Base-by-base conservation (phyloP, 2,797 vertebrate species). In the Typhlichthys subterraneus region DNA sequence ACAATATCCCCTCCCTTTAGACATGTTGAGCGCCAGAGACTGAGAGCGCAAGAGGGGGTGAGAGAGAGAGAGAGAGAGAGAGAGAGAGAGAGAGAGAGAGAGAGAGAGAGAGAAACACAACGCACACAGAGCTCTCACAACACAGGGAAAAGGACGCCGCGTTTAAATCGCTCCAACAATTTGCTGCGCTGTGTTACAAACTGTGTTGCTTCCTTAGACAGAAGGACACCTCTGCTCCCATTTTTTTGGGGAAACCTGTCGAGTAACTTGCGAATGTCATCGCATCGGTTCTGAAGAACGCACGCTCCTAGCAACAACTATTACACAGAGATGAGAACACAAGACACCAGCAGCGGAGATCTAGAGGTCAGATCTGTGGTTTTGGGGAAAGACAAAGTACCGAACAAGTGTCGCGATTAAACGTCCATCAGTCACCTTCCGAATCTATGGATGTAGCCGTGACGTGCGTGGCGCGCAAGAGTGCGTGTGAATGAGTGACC, bases 391-490 rank as follows among this genome's bases (percentile, higher is more conserved):
- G 75, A 78, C 80, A 72, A 59, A 73, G 61, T 23, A 38, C 33
- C 53, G 69, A 73, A 31, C 49, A 65, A 50, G 61, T 76, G 64
- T 75, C 67, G 61, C 65, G 51, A 67, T 38, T 15, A 15, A 45
- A 82, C 81, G 74, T 71, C 74, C 23, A 72, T 65, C 81, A 87
- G 84, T 88, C 88, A 87, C 87, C 89, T 87, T 85, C 81, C 73
- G 63, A 61, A 78, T 58, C 56, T 61, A 59, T 56, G 53, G 2
- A 77, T 76, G 85, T 75, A 45, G 51, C 72, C 81, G 76, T 65
- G 73, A 74, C 71, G 79, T 77, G 78, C 76, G 82, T 53, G 75
- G 72, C 66, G 76, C 72, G 73, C 76, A 80, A 49, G 61, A 64
- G 84, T 73, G 81, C 82, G 75, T 48, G 77, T 81, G 80, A 84